A percentile compares a stretch with the other conserved stretches of the same genome.
phyloP scores from a whole-genome alignment of 2,113 vertebrate species.

The Rhinichthys klamathensis region DNA sequence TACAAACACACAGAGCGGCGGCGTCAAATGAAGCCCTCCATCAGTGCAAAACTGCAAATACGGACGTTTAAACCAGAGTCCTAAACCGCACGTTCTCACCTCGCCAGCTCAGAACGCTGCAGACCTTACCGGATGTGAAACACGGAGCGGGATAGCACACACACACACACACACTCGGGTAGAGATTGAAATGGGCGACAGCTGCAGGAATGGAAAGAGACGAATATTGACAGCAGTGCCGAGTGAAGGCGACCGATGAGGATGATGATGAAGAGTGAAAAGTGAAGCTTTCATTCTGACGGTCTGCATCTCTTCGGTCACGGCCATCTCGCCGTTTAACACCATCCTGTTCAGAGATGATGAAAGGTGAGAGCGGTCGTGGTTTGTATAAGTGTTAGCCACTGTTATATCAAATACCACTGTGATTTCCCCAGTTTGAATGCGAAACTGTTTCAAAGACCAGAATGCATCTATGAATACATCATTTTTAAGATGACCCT shows the following conservation, averaged over 20 bases:
- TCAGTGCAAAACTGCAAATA: background rate
- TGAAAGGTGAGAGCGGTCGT: constrained; percentile 39
- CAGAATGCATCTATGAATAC: background rate
- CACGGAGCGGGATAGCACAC: background rate
- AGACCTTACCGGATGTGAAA: background rate
- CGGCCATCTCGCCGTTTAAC: constrained; percentile 9
- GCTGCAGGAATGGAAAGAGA: constrained; percentile 13
- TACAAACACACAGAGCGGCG: constrained; percentile 38
- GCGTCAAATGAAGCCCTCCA: constrained; percentile 53
- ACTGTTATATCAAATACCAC: background rate
- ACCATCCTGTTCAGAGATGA: constrained; percentile 19
- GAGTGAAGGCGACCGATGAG: constrained; percentile 7
- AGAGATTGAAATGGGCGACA: constrained; percentile 29
- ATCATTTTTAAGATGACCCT: background rate
- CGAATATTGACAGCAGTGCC: constrained; percentile 15
- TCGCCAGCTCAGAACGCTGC: background rate
- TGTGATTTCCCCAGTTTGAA: background rate
- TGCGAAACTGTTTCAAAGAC: background rate
- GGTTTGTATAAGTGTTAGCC: constrained; percentile 5
- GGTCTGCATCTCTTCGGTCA: constrained; percentile 1
- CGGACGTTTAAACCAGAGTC: background rate
- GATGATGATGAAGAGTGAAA: background rate
- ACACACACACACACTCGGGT: background rate
- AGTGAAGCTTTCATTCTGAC: constrained; percentile 1
- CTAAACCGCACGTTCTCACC: background rate